phyloP scores from a whole-genome alignment of 1,140 invertebrate genomes.

The Pollicipes pollicipes region DNA sequence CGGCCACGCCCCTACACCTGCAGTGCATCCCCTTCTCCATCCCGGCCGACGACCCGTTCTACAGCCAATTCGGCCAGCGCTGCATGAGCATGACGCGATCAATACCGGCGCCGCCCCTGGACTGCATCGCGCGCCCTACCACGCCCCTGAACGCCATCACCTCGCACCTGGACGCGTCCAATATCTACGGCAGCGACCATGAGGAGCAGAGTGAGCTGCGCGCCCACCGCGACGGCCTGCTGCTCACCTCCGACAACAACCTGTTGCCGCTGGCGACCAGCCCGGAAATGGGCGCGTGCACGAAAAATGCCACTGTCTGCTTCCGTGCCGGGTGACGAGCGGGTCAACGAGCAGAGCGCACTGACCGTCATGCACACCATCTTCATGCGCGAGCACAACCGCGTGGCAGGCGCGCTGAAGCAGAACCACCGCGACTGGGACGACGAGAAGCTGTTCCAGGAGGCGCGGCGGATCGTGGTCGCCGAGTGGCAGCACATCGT shows the following conservation, averaged over 20 bases:
- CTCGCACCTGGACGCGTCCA: constrained; percentile 49
- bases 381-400: constrained; percentile 74
- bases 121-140: constrained; percentile 19
- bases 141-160: constrained; percentile 44
- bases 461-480: constrained; percentile 22
- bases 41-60: constrained; percentile 15
- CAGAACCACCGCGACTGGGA: constrained; percentile 64
- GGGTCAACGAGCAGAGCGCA: constrained; percentile 61
- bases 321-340: constrained; percentile 43
- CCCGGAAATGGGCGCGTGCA: background rate
- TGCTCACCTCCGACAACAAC: background rate
- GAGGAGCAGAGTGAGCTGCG: constrained; percentile 31
- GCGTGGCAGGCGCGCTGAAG: constrained; percentile 50
- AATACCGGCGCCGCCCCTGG: constrained; percentile 19
- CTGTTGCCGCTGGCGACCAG: background rate
- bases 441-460: constrained; percentile 46
- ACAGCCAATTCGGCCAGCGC: constrained; percentile 19
- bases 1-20: constrained; percentile 10
- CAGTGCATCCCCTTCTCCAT: constrained; percentile 69
- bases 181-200: constrained; percentile 53
- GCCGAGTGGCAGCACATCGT: constrained; percentile 31
- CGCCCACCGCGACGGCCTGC: background rate
- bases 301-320: background rate
- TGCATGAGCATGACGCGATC: constrained; percentile 49
- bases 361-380: constrained; percentile 67